Percentiles rank a stretch among this genome's conserved stretches.
Conservation (phyloP, 2,888 invertebrate genomes). For the Hyposoter dolosus region DNA sequence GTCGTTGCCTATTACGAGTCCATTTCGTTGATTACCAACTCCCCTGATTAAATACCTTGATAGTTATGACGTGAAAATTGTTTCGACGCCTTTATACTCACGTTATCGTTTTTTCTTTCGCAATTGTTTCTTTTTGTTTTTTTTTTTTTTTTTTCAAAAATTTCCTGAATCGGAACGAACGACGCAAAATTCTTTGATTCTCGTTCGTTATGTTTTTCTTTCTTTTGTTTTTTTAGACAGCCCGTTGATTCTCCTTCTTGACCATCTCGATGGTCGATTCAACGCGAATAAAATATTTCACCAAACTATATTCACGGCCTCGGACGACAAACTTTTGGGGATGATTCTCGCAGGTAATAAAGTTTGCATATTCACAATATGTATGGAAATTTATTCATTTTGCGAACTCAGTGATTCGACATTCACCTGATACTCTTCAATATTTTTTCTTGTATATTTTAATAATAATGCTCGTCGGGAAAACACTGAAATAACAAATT, state of each 20-base stretch:
- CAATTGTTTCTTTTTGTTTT: not conserved
- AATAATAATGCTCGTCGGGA: conserved; percentile 17
- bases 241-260: not conserved
- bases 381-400: conserved; percentile 42
- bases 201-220: not conserved
- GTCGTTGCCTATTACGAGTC: conserved; percentile 61
- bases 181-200: not conserved
- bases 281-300: conserved; percentile 1
- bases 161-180: not conserved
- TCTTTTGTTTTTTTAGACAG: not conserved
- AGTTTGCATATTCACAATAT: conserved; percentile 46
- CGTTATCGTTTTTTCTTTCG: not conserved
- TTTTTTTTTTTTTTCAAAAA: not conserved
- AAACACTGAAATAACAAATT: not conserved
- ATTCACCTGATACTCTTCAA: conserved; percentile 22
- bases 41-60: conserved; percentile 57
- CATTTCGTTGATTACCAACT: conserved; percentile 66
- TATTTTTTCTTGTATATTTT: conserved; percentile 13
- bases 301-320: conserved; percentile 6
- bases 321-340: not conserved
- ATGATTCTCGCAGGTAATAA: conserved; percentile 9
- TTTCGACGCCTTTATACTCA: conserved; percentile 19
- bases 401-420: conserved; percentile 18
- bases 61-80: conserved; percentile 42
- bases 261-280: not conserved